Evolutionary conservation across 2,888 invertebrate genomes (phyloP).

Genomic region (Pantelozetes paolii): DNA sequence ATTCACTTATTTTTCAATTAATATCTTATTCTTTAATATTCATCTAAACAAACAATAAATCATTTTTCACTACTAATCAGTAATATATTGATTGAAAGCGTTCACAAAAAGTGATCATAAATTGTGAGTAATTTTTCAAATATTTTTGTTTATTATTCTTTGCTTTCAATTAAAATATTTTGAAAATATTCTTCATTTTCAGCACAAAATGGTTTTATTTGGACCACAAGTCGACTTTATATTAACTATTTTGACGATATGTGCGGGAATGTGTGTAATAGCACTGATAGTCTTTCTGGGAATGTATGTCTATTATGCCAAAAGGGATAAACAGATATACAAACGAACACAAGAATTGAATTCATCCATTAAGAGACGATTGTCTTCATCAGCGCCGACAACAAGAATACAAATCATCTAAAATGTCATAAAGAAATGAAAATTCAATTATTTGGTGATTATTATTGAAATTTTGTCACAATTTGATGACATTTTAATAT

Average conservation of each 20-base stretch:
- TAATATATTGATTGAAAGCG: too few relatives aligned
- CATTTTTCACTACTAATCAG: too few relatives aligned
- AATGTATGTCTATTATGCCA: conserved; percentile 34
- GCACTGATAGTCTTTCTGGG: conserved; percentile 18
- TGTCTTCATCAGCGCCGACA: background rate
- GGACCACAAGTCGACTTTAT: conserved; percentile 14
- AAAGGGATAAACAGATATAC: conserved; percentile 5
- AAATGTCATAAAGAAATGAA: background rate
- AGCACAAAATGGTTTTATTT: background rate
- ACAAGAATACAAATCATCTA: conserved; percentile 4
- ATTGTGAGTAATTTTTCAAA: too few relatives aligned
- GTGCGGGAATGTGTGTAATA: background rate
- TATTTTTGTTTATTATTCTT: too few relatives aligned
- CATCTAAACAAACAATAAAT: too few relatives aligned
- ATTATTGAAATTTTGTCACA: conserved; percentile 1
- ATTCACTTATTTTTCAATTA: too few relatives aligned
- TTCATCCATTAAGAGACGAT: background rate
- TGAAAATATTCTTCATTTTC: too few relatives aligned
- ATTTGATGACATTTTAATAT: background rate
- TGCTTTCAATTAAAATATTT: too few relatives aligned
- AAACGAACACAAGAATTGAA: background rate
- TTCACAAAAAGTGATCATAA: too few relatives aligned
- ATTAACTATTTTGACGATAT: background rate
- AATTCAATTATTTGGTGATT: too few relatives aligned
- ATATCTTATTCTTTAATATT: too few relatives aligned